Percentiles rank a stretch among this genome's conserved stretches.
These are phyloP conservation scores for Rhinoraja longicauda DNA, from an alignment of 2,797 vertebrate species.

Conservation along the genomic window DNA sequence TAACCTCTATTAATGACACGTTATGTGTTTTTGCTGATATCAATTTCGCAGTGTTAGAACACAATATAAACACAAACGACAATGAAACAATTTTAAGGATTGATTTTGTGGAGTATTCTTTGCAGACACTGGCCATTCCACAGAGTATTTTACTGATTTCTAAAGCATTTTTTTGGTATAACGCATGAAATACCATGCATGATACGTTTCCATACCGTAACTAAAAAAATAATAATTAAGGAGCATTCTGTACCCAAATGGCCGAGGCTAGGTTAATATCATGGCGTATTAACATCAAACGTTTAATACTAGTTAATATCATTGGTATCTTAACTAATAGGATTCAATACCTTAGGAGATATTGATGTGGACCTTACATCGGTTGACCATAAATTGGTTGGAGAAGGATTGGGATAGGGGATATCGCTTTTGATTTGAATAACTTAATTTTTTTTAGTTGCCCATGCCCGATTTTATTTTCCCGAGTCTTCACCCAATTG, in stretches of 20 bases:
- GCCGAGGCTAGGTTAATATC: not conserved
- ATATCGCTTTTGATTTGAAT: not conserved
- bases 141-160: not conserved
- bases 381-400: not conserved
- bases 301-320: not conserved
- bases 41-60: too few species aligned
- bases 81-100: too few species aligned
- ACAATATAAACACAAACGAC: not conserved
- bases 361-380: not conserved
- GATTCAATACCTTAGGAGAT: not conserved
- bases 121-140: not conserved
- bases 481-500: not conserved
- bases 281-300: not conserved
- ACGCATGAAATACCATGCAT: not conserved
- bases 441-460: constrained; percentile 4
- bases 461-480: not conserved
- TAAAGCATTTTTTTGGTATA: not conserved
- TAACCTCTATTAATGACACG: not conserved
- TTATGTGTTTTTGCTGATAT: not conserved
- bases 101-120: not conserved
- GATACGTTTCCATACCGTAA: not conserved
- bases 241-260: too few species aligned
- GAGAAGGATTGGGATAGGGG: too few species aligned
- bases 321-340: not conserved
- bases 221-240: not conserved